A percentile compares a stretch with the other conserved stretches of the same genome.
phyloP scores from a whole-genome alignment of 1,140 invertebrate species.

The Trissolcus basalis region DNA sequence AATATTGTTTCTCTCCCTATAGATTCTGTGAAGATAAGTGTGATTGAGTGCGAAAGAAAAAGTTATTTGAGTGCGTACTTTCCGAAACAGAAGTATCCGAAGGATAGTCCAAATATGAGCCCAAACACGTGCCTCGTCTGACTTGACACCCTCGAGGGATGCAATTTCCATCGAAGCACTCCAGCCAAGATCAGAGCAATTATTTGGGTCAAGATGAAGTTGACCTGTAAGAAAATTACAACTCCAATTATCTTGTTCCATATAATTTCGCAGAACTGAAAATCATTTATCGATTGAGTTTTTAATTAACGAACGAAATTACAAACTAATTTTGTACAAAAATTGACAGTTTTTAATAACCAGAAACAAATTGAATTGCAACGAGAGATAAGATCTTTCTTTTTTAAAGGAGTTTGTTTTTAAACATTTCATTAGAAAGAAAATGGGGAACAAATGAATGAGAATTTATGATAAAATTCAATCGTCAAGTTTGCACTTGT shows the following conservation, averaged over 20 bases:
- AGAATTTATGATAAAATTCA: too few relatives aligned
- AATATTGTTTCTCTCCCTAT: neutral
- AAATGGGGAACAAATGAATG: too few relatives aligned
- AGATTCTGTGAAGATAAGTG: conserved; percentile 6
- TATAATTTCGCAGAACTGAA: too few relatives aligned
- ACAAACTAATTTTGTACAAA: too few relatives aligned
- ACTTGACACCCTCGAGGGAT: conserved; percentile 80
- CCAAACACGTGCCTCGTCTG: conserved; percentile 85
- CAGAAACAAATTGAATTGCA: too few relatives aligned
- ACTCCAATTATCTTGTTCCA: conserved; percentile 3
- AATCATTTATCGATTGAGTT: neutral
- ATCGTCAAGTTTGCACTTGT: too few relatives aligned
- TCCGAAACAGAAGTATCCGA: conserved; percentile 93
- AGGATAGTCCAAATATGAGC: conserved; percentile 83
- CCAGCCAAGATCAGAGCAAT: conserved; percentile 84
- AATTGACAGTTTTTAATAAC: too few relatives aligned
- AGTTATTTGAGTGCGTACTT: conserved; percentile 78
- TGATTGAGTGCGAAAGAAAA: conserved; percentile 2
- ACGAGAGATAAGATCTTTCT: too few relatives aligned
- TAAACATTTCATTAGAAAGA: too few relatives aligned
- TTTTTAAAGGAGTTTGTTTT: too few relatives aligned
- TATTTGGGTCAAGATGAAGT: conserved; percentile 89
- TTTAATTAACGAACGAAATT: too few relatives aligned
- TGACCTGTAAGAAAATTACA: conserved; percentile 81
- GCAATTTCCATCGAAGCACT: conserved; percentile 83